These are phyloP conservation scores for Drosophila recens DNA, from an alignment of 2,888 invertebrate genomes.

Conservation along the genomic window DNA sequence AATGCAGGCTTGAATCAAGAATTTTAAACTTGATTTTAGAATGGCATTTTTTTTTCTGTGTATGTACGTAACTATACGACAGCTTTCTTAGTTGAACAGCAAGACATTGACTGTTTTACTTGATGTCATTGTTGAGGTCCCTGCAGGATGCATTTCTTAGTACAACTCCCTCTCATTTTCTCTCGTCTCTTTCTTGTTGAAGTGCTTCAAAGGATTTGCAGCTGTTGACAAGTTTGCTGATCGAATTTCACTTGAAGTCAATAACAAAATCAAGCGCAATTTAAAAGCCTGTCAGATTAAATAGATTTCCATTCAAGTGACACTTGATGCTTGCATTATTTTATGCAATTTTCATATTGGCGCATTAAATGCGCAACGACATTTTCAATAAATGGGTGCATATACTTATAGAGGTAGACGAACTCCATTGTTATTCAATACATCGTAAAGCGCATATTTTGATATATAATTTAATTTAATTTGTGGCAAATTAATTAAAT, in stretches of 20 bases:
- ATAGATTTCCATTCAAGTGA: conserved; percentile 6
- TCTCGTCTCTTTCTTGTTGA: neutral
- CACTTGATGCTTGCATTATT: conserved; percentile 6
- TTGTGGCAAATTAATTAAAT: conserved; percentile 30
- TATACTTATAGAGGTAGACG: neutral
- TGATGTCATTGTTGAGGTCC: conserved; percentile 54
- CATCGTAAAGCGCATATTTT: conserved; percentile 3
- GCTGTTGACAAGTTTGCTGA: conserved; percentile 12
- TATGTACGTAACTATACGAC: conserved; percentile 10
- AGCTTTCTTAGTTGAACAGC: conserved; percentile 37
- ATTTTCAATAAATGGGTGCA: neutral
- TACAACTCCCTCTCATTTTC: neutral
- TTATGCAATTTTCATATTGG: conserved; percentile 22
- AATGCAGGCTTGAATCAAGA: no score
- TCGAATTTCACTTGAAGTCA: conserved; percentile 26
- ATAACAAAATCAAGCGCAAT: conserved; percentile 20
- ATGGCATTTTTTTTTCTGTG: no score
- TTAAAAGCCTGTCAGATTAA: conserved; percentile 14
- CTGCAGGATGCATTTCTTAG: conserved; percentile 20
- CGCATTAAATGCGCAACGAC: conserved; percentile 9
- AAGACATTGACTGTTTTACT: conserved; percentile 47
- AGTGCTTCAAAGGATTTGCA: conserved; percentile 25
- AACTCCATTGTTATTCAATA: conserved; percentile 9
- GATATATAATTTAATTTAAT: neutral
- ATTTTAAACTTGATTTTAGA: no score